Base-by-base conservation (phyloP, 2,888 invertebrate species). In the Sinopyrophorus schimmeli region DNA sequence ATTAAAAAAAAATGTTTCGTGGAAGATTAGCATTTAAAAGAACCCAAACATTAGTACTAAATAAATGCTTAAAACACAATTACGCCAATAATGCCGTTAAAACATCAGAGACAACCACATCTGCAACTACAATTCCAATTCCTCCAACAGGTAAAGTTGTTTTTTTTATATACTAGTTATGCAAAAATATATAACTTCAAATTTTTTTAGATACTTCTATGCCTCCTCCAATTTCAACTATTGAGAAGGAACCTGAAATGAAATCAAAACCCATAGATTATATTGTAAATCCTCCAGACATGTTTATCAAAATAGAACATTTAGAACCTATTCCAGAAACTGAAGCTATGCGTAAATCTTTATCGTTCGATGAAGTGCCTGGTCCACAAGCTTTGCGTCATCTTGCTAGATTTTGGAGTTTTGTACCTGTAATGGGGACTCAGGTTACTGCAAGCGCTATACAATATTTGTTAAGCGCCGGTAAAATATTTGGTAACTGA, bases 321-420 rank as follows among this genome's bases (percentile, higher is more conserved):
- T 23, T 54, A 3, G 54, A 57, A 10, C 12, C 48, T 3, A 41
- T 44, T 10, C 26, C 56, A 1, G 57, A 58, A 37, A n/a, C 43
- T 1, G 47, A 21, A 10, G 24, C 53, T 0, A 61, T 66, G 10
- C 63, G 55, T 28, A 54, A 62, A 1, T 60, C 69, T 1, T 41
- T 70, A 30, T 67, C 81, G 0, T 84, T 84, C 63, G 82, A 84
- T 52, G 80, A 82, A 0, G 77, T 85, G 11, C 85, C 85, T 1
- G 84, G 84, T 1, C 85, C 85, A 0, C 74, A 74, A 42, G 63
- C 77, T 14, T 69, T 84, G 14, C 79, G 79, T 60, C 70, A 80
- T 31, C 72, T 83, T 59, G 79, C 83, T 4, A 79, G 71, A 61
- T 68, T 80, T 54, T 81, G 83, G 68, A 77, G 76, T 59, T 80